Base-by-base conservation (phyloP, 2,888 invertebrate genomes). In the Drosophila paracracens region DNA sequence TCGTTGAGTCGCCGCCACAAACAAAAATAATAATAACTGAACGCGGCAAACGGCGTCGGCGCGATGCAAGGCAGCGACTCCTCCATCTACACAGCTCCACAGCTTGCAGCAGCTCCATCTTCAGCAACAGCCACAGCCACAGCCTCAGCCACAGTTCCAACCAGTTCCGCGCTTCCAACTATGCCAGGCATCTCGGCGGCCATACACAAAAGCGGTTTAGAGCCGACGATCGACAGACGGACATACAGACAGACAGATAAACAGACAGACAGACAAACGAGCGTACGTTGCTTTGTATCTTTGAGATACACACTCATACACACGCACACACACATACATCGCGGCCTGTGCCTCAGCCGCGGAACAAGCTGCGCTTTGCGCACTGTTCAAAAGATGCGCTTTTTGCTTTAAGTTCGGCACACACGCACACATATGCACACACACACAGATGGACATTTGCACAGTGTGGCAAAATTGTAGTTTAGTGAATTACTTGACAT, bases 131-230 rank as follows among this genome's bases (percentile, higher is more conserved):
- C 27, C 52, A 18, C 78, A 88, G 82, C 85, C 52, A 21, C 78
- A 88, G 82, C 85, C 40, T 48, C 72, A 73, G 46, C 61, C 31
- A 7, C 51, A 61, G 51, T 38, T 52, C 40, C 79, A 88, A 85
- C 87, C 85, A 87, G 85, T 85, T 85, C 84, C 83, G 84, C 82
- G 84, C 71, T 81, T 77, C 74, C 87, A 87, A 84, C 87, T 88
- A 87, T 87, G 88, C 88, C 88, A 87, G 88, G 72, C 88, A 87
- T 87, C 84, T 86, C 72, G 81, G 75, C 83, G 79, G 82, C 79
- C 82, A 82, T 80, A 79, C 79, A 88, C 88, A 88, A 88, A 87
- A 87, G 88, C 88, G 84, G 88, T 86, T 88, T 83, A 76, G 67
- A 86, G 81, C 70, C 80, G 73, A 79, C 77, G 77, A 78, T 76